Conservation (phyloP, 2,888 invertebrate species). For the Rhopalosiphum nymphaeae region DNA sequence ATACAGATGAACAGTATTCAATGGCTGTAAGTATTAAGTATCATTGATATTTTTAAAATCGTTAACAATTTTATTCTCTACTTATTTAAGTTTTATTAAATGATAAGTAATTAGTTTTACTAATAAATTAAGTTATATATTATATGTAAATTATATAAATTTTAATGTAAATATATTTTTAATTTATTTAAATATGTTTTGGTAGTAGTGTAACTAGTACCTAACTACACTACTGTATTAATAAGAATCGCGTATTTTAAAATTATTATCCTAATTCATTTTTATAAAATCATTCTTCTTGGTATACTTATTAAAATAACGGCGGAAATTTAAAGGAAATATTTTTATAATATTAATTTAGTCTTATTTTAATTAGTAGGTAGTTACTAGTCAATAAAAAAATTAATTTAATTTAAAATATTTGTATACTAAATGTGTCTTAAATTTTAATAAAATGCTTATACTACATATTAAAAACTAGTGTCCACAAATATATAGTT, state of each 20-base stretch:
- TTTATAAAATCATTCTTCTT: not conserved
- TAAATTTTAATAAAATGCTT: not conserved
- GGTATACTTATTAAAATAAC: not conserved
- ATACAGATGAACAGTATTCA: constrained; percentile 44
- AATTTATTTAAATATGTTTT: not conserved
- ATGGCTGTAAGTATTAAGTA: constrained; percentile 47
- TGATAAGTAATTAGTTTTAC: not conserved
- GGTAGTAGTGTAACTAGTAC: not conserved
- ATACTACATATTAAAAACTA: not conserved
- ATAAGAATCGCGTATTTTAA: not conserved
- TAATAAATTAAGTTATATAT: not conserved
- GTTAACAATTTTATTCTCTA: not conserved
- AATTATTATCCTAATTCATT: not conserved
- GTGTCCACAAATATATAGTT: not conserved
- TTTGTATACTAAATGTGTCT: not conserved
- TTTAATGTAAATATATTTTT: not conserved
- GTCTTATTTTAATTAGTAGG: not conserved
- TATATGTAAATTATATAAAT: not conserved
- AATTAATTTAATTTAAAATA: not conserved
- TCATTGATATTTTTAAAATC: not conserved
- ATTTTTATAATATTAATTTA: not conserved
- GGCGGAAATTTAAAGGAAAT: not conserved
- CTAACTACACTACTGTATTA: not conserved
- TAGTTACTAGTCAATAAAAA: not conserved
- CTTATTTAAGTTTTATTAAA: not conserved